phyloP scores from a whole-genome alignment of 2,113 vertebrate genomes.

The Centropus bengalensis region DNA sequence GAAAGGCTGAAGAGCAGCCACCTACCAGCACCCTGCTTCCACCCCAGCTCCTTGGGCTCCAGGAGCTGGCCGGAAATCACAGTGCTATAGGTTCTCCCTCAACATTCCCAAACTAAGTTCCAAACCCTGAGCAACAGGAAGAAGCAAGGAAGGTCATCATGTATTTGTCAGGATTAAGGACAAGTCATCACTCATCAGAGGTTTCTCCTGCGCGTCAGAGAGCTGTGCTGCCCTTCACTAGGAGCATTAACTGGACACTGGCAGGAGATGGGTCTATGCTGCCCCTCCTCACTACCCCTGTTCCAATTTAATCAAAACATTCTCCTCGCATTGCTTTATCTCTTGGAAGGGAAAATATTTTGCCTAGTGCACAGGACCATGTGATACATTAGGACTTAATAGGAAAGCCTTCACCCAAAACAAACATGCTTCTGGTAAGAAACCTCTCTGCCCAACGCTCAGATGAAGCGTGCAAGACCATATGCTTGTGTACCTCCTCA shows the following conservation, averaged over 20 bases:
- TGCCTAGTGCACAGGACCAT: neutral
- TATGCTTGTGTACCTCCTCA: neutral
- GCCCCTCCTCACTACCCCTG: neutral
- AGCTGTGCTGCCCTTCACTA: neutral
- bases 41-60: rapidly evolving
- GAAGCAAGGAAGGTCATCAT: neutral
- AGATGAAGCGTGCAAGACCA: neutral
- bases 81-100: neutral
- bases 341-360: neutral
- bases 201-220: neutral
- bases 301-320: neutral
- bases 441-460: neutral
- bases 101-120: neutral
- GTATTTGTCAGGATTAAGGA: neutral
- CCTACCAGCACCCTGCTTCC: neutral
- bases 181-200: neutral
- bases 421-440: neutral
- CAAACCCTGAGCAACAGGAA: neutral
- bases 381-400: neutral
- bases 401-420: neutral
- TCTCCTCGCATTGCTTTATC: neutral
- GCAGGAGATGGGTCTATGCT: neutral
- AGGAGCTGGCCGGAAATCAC: neutral
- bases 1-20: neutral
- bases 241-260: neutral